Evolutionary conservation across 2,888 invertebrate genomes (phyloP).

Genomic region (Noctua janthe): DNA sequence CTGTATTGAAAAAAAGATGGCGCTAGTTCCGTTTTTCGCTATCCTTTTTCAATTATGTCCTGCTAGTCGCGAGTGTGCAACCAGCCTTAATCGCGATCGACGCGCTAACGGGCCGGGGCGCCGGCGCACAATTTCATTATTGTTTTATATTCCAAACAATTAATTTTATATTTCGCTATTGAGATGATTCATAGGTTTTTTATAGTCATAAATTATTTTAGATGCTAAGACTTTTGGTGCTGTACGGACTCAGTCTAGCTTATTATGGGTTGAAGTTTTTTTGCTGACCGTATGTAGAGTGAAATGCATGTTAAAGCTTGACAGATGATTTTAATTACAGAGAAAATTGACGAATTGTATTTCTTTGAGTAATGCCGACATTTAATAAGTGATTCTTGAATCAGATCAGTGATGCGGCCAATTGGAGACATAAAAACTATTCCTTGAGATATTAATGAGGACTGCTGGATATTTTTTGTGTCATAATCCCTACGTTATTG

Average conservation of each 20-base stretch:
- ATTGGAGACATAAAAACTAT: background rate
- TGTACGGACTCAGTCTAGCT: constrained; percentile 21
- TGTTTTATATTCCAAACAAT: constrained; percentile 80
- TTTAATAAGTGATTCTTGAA: background rate
- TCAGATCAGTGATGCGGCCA: too few relatives aligned
- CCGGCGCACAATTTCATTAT: constrained; percentile 75
- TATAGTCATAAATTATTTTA: constrained; percentile 50
- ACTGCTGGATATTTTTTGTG: too few relatives aligned
- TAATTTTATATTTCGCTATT: constrained; percentile 75
- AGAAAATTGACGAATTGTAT: constrained; percentile 1
- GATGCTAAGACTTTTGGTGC: constrained; percentile 38
- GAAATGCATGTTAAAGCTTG: constrained; percentile 35
- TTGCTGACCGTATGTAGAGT: constrained; percentile 23
- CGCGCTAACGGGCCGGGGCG: constrained; percentile 75
- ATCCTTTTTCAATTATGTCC: background rate
- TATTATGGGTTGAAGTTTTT: constrained; percentile 33
- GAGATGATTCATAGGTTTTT: constrained; percentile 65
- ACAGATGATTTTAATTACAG: constrained; percentile 37
- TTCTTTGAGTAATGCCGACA: constrained; percentile 18
- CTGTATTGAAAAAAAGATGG: too few relatives aligned
- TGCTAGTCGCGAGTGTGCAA: constrained; percentile 48
- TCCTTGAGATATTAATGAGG: background rate
- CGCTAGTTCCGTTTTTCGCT: background rate
- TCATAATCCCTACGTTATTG: background rate
- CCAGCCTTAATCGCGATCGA: constrained; percentile 61